phyloP scores from a whole-genome alignment of 2,797 vertebrate species.

The Rhinella marina region DNA sequence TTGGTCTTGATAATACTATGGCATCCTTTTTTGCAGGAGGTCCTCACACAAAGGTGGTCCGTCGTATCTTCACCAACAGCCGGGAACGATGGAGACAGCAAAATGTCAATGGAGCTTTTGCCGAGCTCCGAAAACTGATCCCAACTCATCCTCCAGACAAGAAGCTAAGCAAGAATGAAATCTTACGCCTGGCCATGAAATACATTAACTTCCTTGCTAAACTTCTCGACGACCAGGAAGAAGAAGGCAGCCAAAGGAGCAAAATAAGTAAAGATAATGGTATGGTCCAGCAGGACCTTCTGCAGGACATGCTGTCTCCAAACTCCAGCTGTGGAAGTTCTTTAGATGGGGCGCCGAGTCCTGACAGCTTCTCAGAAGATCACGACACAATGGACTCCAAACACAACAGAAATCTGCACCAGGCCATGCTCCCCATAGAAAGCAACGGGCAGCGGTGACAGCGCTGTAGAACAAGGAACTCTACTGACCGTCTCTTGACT shows the following conservation, averaged over 20 bases:
- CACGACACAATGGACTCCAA: slow-evolving; percentile 83
- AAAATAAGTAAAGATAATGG: slow-evolving; percentile 79
- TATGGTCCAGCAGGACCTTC: slow-evolving; percentile 79
- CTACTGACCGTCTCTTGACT: slow-evolving; percentile 36
- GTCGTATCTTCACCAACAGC: slow-evolving; percentile 85
- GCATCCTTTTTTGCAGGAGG: slow-evolving; percentile 69
- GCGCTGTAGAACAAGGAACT: not conserved
- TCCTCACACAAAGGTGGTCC: slow-evolving; percentile 82
- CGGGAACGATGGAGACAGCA: slow-evolving; percentile 91
- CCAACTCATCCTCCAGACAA: slow-evolving; percentile 90
- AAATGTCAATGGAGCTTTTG: slow-evolving; percentile 89
- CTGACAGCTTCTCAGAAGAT: slow-evolving; percentile 92
- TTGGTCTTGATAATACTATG: not conserved
- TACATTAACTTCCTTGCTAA: slow-evolving; percentile 92
- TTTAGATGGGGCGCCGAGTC: slow-evolving; percentile 84
- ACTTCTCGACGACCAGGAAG: slow-evolving; percentile 85
- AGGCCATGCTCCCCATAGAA: slow-evolving; percentile 80
- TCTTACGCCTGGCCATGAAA: slow-evolving; percentile 88
- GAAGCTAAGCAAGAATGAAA: slow-evolving; percentile 94
- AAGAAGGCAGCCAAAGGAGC: slow-evolving; percentile 82
- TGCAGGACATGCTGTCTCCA: slow-evolving; percentile 80
- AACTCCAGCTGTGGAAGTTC: slow-evolving; percentile 85
- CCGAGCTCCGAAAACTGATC: slow-evolving; percentile 87
- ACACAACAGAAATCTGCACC: slow-evolving; percentile 77
- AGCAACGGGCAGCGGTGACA: slow-evolving; percentile 81